Percentiles rank a stretch among this genome's conserved stretches.
phyloP scores from a whole-genome alignment of 2,797 vertebrate genomes.

The Phaenicophaeus curvirostris region DNA sequence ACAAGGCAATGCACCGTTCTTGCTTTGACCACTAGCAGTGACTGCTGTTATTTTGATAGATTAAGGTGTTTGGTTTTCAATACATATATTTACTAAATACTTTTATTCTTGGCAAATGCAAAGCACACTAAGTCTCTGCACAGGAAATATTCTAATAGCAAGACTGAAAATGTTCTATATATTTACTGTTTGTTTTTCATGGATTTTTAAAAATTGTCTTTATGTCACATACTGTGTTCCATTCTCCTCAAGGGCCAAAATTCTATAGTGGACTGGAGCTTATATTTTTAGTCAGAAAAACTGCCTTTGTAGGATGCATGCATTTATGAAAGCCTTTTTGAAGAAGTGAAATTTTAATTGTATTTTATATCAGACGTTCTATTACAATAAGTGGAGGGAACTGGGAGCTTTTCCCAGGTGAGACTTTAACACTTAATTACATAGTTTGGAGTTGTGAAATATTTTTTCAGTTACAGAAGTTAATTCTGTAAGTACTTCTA shows the following conservation, averaged over 20 bases:
- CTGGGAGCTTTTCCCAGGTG: not conserved
- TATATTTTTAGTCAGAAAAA: not conserved
- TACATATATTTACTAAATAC: not conserved
- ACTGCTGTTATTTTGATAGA: not conserved
- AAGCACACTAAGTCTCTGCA: not conserved
- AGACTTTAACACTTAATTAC: not conserved
- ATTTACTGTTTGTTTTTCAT: not conserved
- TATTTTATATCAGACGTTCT: not conserved
- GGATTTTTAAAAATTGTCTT: not conserved
- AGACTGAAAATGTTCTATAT: not conserved
- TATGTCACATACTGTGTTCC: too few species aligned
- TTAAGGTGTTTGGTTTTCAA: not conserved
- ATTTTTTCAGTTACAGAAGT: not conserved
- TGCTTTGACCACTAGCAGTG: not conserved
- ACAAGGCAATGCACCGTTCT: not conserved
- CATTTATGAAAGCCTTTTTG: not conserved
- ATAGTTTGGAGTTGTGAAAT: not conserved
- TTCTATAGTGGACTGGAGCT: not conserved
- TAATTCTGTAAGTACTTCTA: not conserved
- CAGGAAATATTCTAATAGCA: not conserved
- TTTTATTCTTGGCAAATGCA: not conserved
- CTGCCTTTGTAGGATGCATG: not conserved
- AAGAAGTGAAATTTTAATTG: not conserved
- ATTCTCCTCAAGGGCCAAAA: too few species aligned
- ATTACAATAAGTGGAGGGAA: not conserved